Conservation (phyloP, 2,888 invertebrate species). For the Ferdinandea cuprea region DNA sequence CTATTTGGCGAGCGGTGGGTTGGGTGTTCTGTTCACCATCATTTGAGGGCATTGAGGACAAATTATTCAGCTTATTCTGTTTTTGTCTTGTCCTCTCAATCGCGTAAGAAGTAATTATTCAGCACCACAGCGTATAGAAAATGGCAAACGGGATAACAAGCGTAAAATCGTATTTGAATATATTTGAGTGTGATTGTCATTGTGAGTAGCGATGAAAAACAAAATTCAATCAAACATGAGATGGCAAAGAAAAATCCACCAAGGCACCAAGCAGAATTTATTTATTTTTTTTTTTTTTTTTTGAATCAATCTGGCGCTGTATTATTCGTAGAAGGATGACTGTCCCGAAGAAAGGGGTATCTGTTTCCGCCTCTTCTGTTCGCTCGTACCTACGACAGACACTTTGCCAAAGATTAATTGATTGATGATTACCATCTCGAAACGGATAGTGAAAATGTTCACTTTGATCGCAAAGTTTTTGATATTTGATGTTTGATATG, state of each 20-base stretch:
- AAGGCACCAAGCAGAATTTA: slow-evolving; percentile 18
- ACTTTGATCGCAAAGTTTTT: slow-evolving; percentile 58
- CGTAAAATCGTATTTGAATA: slow-evolving; percentile 32
- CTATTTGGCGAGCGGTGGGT: not conserved
- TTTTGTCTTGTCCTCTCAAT: slow-evolving; percentile 66
- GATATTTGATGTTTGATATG: slow-evolving; percentile 47
- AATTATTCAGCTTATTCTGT: slow-evolving; percentile 72
- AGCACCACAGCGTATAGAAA: slow-evolving; percentile 32
- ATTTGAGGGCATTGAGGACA: slow-evolving; percentile 65
- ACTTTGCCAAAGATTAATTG: slow-evolving; percentile 45
- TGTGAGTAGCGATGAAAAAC: slow-evolving; percentile 32
- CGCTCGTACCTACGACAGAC: slow-evolving; percentile 16
- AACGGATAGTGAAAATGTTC: slow-evolving; percentile 21
- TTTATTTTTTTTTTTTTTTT: slow-evolving; percentile 15
- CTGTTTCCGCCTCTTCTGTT: too few relatives aligned
- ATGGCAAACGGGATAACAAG: slow-evolving; percentile 53
- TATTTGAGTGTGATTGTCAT: not conserved
- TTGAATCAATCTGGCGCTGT: slow-evolving; percentile 27
- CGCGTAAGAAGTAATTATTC: slow-evolving; percentile 69
- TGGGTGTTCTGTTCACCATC: slow-evolving; percentile 6
- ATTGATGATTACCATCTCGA: slow-evolving; percentile 68
- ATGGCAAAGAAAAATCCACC: slow-evolving; percentile 44
- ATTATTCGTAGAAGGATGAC: not conserved
- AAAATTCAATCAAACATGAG: slow-evolving; percentile 63
- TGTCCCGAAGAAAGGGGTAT: not conserved